Percentiles rank a stretch among this genome's conserved stretches.
These are phyloP conservation scores for Corythornis vintsioides DNA, from an alignment of 2,113 vertebrate genomes.

Conservation along the genomic window DNA sequence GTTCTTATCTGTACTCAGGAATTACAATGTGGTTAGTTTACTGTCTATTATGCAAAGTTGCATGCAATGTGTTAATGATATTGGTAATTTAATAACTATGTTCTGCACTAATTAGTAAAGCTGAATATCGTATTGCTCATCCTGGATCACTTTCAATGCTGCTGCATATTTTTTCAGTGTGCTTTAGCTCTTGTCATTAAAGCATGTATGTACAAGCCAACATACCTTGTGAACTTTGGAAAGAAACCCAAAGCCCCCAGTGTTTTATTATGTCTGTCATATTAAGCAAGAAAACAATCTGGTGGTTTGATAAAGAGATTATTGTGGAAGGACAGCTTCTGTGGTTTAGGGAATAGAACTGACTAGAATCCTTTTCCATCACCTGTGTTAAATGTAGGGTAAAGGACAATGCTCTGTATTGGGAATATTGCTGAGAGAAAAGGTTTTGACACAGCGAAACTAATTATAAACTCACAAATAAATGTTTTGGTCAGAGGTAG, in stretches of 20 bases:
- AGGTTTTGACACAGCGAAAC: neutral
- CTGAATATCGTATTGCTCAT: constrained; percentile 41
- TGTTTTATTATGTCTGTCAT: constrained; percentile 27
- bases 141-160: constrained; percentile 60
- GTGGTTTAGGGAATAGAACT: neutral
- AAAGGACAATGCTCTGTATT: neutral
- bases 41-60: constrained; percentile 40
- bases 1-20: constrained; percentile 32
- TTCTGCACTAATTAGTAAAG: constrained; percentile 55
- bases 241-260: constrained; percentile 33
- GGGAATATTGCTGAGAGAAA: neutral
- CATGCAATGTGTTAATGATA: constrained; percentile 52
- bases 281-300: constrained; percentile 37
- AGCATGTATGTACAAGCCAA: constrained; percentile 36
- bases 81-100: constrained; percentile 42
- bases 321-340: constrained; percentile 24
- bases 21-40: constrained; percentile 54
- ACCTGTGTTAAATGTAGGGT: neutral
- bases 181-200: constrained; percentile 36
- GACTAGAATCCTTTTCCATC: neutral
- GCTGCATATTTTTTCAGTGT: neutral
- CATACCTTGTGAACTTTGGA: constrained; percentile 46
- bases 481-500: neutral
- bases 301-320: constrained; percentile 49
- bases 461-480: neutral